These are phyloP conservation scores for Furcifer pardalis DNA, from an alignment of 2,797 vertebrate genomes.

Conservation along the genomic window DNA sequence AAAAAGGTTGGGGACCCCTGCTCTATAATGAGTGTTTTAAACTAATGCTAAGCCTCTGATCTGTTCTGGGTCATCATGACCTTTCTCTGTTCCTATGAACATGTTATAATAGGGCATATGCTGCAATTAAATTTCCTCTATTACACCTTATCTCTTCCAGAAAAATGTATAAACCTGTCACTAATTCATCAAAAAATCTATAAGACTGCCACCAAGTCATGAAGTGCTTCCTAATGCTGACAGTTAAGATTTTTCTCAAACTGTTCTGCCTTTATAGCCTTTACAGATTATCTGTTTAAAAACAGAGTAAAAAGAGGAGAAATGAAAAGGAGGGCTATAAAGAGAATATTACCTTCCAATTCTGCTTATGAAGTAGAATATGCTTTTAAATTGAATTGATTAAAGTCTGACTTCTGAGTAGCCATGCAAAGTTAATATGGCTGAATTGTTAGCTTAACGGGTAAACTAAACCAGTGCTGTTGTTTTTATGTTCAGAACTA, in stretches of 20 bases:
- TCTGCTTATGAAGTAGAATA: background rate
- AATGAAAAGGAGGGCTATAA: background rate
- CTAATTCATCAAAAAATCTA: background rate
- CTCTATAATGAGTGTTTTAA: too few relatives aligned
- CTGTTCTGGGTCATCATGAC: too few relatives aligned
- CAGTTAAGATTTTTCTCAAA: background rate
- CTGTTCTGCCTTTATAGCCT: background rate
- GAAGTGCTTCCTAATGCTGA: background rate
- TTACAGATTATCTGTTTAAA: background rate
- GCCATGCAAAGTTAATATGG: background rate
- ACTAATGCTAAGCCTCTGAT: too few relatives aligned
- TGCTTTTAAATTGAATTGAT: too few relatives aligned
- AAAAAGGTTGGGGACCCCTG: too few relatives aligned
- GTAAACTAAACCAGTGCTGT: background rate
- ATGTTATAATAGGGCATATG: too few relatives aligned
- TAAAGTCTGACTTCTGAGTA: background rate
- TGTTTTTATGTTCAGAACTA: background rate
- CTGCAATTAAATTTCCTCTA: too few relatives aligned
- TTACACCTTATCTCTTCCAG: background rate
- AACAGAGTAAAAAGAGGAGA: background rate
- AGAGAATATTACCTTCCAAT: background rate
- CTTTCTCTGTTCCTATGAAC: too few relatives aligned
- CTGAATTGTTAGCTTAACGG: background rate
- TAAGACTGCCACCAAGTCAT: background rate
- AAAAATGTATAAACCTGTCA: background rate